Conservation (phyloP, 2,113 vertebrate species). For the Poecilia latipinna region DNA sequence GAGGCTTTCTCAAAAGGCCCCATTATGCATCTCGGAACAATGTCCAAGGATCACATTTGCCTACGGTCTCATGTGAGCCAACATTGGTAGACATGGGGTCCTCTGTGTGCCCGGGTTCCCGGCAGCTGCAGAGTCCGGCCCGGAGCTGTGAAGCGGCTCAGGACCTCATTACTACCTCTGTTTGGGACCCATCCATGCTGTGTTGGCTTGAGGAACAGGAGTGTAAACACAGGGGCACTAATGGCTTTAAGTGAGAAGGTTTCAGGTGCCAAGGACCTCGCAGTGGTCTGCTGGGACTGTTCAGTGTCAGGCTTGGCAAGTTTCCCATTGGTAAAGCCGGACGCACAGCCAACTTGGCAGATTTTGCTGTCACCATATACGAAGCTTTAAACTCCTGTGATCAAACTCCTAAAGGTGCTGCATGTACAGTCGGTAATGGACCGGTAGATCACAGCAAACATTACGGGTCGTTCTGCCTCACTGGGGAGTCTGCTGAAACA, state of each 20-base stretch:
- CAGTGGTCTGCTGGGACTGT: slow-evolving; percentile 57
- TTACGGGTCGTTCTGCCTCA: not conserved
- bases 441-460: not conserved
- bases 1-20: slow-evolving; percentile 80
- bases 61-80: slow-evolving; percentile 72
- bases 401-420: not conserved
- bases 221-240: slow-evolving; percentile 74
- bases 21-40: slow-evolving; percentile 81
- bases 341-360: slow-evolving; percentile 40
- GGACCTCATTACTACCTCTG: slow-evolving; percentile 77
- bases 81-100: slow-evolving; percentile 58
- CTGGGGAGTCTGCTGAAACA: no score
- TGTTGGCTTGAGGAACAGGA: slow-evolving; percentile 68
- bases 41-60: slow-evolving; percentile 82
- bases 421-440: not conserved
- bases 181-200: slow-evolving; percentile 79
- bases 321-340: slow-evolving; percentile 46
- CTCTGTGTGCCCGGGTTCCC: slow-evolving; percentile 60
- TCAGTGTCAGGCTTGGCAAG: slow-evolving; percentile 48
- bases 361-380: slow-evolving; percentile 16
- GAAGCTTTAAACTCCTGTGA: slow-evolving; percentile 9
- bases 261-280: slow-evolving; percentile 73
- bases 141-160: slow-evolving; percentile 53
- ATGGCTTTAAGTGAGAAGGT: slow-evolving; percentile 77
- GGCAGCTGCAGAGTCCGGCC: slow-evolving; percentile 45